A percentile compares a stretch with the other conserved stretches of the same genome.
Evolutionary conservation across 92 coral and sea anemone genomes (phyloP).

Genomic region (Diadumene lineata): DNA sequence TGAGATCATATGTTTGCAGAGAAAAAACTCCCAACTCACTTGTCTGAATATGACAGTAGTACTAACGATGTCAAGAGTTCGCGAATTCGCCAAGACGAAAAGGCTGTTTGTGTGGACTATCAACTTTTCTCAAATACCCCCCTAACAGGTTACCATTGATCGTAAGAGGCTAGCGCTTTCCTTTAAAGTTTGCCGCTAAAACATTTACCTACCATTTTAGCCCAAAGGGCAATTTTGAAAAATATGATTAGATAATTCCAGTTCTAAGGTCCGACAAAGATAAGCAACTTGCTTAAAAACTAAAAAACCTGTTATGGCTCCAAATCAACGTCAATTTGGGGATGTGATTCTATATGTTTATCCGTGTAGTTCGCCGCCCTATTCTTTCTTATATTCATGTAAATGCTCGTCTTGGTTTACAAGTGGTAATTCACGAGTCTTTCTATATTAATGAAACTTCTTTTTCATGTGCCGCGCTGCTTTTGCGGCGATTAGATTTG

Average conservation of each 20-base stretch:
- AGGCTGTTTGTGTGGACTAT: neutral
- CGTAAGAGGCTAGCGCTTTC: conserved; percentile 41
- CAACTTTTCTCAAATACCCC: neutral
- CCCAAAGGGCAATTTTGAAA: conserved; percentile 30
- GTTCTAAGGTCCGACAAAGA: conserved; percentile 22
- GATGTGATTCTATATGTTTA: conserved; percentile 19
- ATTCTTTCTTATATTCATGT: conserved; percentile 7
- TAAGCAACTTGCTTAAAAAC: conserved; percentile 15
- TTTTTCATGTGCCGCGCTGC: neutral
- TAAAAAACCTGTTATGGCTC: conserved; percentile 22
- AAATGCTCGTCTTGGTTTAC: conserved; percentile 10
- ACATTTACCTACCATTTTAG: conserved; percentile 29
- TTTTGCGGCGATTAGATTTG: neutral
- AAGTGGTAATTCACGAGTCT: conserved; percentile 3
- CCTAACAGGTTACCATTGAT: conserved; percentile 27
- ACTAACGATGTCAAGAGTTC: neutral
- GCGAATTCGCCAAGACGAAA: neutral
- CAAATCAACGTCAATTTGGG: conserved; percentile 28
- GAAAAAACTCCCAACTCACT: neutral
- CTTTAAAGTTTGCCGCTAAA: conserved; percentile 44
- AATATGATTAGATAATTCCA: conserved; percentile 38
- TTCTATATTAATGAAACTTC: neutral
- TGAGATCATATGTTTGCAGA: neutral
- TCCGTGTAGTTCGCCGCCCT: conserved; percentile 35
- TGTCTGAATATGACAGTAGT: neutral